phyloP scores from a whole-genome alignment of 2,113 vertebrate species.

The Etia nguti region DNA sequence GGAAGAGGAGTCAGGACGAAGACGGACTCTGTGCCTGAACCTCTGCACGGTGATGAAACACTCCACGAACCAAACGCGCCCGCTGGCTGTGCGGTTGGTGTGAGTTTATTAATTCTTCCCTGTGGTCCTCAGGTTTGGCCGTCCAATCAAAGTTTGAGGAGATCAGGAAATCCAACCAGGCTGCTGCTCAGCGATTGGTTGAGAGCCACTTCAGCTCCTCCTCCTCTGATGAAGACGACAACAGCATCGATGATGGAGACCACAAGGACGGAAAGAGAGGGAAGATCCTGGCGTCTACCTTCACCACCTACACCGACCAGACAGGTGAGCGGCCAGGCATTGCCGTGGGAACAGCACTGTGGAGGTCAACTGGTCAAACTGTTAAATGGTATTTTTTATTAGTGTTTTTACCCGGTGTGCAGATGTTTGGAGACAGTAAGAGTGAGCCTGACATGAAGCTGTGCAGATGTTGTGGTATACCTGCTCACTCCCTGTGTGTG shows the following conservation, averaged over 20 bases:
- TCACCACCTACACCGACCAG: conserved; percentile 85
- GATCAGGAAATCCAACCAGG: conserved; percentile 89
- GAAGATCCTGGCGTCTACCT: conserved; percentile 86
- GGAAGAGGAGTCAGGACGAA: not conserved
- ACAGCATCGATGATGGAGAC: conserved; percentile 75
- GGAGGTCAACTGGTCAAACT: not conserved
- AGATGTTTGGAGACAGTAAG: not conserved
- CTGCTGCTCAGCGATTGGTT: conserved; percentile 80
- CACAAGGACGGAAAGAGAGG: conserved; percentile 79
- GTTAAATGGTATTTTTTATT: fast-evolving
- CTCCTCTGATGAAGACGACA: conserved; percentile 79
- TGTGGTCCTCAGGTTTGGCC: conserved; percentile 57
- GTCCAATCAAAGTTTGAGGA: conserved; percentile 87
- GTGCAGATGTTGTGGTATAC: fast-evolving
- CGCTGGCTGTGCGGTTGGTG: not conserved
- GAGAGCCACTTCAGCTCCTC: conserved; percentile 81
- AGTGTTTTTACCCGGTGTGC: not conserved
- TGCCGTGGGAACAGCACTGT: not conserved
- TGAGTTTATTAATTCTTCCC: not conserved
- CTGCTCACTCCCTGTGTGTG: fast-evolving
- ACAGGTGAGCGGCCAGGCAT: conserved; percentile 72
- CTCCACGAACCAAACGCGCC: not conserved
- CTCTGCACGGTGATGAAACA: not conserved
- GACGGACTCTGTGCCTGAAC: fast-evolving
- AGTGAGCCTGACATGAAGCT: not conserved